Conservation (phyloP, 2,113 vertebrate species). For the Kobus ellipsiprymnus region DNA sequence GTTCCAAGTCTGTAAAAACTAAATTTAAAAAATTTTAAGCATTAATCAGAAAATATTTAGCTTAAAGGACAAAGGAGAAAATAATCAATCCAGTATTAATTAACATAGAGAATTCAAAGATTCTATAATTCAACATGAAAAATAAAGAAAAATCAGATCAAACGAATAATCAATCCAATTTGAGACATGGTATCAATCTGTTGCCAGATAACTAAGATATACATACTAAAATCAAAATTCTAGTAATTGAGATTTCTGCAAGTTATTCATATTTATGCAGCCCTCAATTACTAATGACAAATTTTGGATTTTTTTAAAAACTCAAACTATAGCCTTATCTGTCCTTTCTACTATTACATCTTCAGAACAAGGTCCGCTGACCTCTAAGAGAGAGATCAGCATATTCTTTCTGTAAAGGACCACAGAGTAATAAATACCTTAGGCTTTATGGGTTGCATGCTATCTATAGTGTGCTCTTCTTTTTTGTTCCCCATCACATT, state of each 20-base stretch:
- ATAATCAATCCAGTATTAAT: background rate
- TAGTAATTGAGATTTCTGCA: background rate
- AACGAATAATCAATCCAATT: background rate
- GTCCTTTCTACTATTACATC: background rate
- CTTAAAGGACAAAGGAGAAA: background rate
- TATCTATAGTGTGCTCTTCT: background rate
- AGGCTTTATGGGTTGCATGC: no score
- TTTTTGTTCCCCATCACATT: background rate
- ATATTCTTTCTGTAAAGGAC: background rate
- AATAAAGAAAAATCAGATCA: background rate
- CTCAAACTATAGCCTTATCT: background rate
- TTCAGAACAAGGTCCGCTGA: background rate
- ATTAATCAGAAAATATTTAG: background rate
- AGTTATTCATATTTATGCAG: background rate
- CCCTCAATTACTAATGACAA: background rate
- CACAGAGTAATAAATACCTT: background rate
- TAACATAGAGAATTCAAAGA: conserved; percentile 6
- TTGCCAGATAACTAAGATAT: background rate
- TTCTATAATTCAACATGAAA: conserved; percentile 24
- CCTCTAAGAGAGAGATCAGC: background rate
- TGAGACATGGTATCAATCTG: background rate
- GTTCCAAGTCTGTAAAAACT: conserved; percentile 28
- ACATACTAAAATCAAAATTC: background rate
- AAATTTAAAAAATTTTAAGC: background rate
- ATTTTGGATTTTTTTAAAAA: background rate